Base-by-base conservation (phyloP, 1,140 invertebrate genomes). In the Oncopodura yosiiana region DNA sequence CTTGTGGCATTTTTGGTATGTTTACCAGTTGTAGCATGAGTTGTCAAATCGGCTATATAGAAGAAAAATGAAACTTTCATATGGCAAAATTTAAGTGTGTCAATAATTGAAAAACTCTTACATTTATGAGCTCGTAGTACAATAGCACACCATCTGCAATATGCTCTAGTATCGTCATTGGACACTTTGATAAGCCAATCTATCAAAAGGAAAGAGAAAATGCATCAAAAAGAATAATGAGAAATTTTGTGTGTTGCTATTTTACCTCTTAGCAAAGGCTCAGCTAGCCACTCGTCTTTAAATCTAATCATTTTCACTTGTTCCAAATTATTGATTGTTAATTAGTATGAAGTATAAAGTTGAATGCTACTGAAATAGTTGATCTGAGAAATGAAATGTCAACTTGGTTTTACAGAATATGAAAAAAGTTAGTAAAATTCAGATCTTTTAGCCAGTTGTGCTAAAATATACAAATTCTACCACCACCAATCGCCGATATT, bases 141-240 rank as follows among this genome's bases (percentile, higher is more conserved):
- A 19, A 55, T 55, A 2, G 38, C 37, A 52, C 58, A 60, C 24
- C 32, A 60, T 2, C 53, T 27, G 26, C 58, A 60, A 27, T 60
- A 60, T 8, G 48, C 53, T 29, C 48, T 32, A 21, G 16, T 50
- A 16, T 60, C 58, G 30, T 60, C 58, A 51, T 60, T 60, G 1
- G 46, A 30, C 11, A 60, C 58, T 41, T 55, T 55, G 3, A 60
- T 53, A 27, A 60, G 41, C 58, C 58, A 60, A 16, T 56, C 58
- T 60, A 23, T 11, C 34, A 49, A 49, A 27, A 46, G 14, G 16
- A 24, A 49, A 19, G 24, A 30, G 36, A 11, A 12, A 19, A 16
- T 9, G 11, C 16, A 5, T 19, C 6, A 11, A 24, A 34, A 32
- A n/a, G 3, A 30, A 24, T 39, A 8, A 34, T 9, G 6, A 5